Conservation (phyloP, 2,113 vertebrate species). For the Erythrocebus patas region DNA sequence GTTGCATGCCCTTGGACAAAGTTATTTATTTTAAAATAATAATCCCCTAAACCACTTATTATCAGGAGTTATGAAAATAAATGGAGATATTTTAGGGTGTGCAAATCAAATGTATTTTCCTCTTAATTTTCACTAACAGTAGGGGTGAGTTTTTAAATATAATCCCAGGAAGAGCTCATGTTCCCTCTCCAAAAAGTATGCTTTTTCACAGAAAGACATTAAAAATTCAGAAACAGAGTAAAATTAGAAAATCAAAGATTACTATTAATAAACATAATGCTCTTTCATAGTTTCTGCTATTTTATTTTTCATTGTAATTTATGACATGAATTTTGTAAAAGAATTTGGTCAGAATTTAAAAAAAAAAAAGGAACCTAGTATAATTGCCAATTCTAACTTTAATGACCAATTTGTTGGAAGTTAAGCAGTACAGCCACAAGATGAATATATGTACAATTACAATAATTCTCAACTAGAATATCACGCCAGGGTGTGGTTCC, state of each 20-base stretch:
- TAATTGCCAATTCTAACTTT: not conserved
- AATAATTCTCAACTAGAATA: not conserved
- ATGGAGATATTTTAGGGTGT: not conserved
- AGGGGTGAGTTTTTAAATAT: not conserved
- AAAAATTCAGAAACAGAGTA: not conserved
- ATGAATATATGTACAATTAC: not conserved
- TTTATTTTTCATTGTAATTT: not conserved
- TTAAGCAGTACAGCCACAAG: not conserved
- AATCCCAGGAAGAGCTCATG: not conserved
- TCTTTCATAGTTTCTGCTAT: not conserved
- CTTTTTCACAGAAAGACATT: not conserved
- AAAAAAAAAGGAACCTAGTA: not conserved
- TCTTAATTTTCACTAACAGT: slow-evolving; percentile 7
- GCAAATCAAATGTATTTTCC: not conserved
- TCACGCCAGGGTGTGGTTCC: not conserved
- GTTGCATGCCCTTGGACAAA: not conserved
- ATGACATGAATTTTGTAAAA: not conserved
- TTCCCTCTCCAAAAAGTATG: not conserved
- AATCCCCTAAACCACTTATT: not conserved
- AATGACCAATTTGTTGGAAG: not conserved
- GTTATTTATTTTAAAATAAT: slow-evolving; percentile 48
- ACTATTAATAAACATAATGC: not conserved
- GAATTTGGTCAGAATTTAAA: not conserved
- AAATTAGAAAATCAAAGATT: slow-evolving; percentile 29
- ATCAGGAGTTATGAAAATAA: not conserved